A percentile compares a stretch with the other conserved stretches of the same genome.
Evolutionary conservation across 2,113 vertebrate genomes (phyloP).

Genomic region (Arvicanthis niloticus): DNA sequence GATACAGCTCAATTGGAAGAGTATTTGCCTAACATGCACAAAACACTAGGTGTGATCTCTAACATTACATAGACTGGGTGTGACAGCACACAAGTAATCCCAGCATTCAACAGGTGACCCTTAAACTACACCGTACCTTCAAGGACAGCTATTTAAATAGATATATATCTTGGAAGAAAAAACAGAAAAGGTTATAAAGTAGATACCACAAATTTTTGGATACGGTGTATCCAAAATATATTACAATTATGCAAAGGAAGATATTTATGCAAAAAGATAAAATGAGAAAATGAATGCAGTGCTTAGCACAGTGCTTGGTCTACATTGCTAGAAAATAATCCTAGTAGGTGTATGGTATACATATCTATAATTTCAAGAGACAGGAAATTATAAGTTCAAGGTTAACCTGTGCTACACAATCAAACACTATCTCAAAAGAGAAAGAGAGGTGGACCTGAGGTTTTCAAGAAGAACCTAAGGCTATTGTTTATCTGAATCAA

Average conservation of each 20-base stretch:
- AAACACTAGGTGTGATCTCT: background rate
- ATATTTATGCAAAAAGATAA: background rate
- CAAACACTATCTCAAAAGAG: background rate
- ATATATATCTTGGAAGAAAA: background rate
- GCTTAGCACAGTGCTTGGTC: background rate
- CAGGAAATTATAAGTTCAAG: background rate
- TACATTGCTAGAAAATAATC: background rate
- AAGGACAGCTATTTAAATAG: background rate
- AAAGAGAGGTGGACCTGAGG: background rate
- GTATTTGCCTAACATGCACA: background rate
- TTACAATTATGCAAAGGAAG: background rate
- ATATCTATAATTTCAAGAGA: background rate
- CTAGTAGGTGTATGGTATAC: background rate
- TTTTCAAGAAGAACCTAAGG: background rate
- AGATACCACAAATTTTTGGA: background rate
- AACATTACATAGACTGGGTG: background rate
- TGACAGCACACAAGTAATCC: background rate
- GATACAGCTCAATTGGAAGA: background rate
- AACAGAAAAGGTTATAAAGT: background rate
- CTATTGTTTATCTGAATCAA: background rate
- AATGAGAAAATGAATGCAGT: background rate
- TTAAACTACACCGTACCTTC: background rate
- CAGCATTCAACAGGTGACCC: background rate
- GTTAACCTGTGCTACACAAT: background rate
- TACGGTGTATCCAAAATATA: background rate